Evolutionary conservation across 2,888 invertebrate genomes (phyloP), one percentile per base, ranked within the genome.

Genomic region (Xestia c-nigrum): DNA sequence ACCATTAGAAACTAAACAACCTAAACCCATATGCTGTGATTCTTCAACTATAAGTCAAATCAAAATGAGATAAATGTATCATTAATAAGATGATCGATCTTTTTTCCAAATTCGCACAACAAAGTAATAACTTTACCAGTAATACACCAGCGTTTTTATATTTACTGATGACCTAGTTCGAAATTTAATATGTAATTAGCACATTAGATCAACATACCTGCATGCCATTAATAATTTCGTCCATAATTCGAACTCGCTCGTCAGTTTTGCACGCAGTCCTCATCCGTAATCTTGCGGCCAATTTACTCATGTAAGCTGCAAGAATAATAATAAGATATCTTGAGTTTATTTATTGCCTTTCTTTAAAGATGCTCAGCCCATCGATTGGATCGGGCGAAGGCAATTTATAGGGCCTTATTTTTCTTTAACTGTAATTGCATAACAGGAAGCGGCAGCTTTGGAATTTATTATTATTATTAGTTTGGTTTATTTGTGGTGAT

Each of bases 171-270:
- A 50, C 57, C 63, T 59, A 52, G 70, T 64, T 66, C 4, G 63
- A 61, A 43, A 57, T 50, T 19, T 10, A 78, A 65, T 79, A 61
- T 64, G 63, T 57, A 68, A 71, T 85, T 72, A 79, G 31, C 16
- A 31, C 67, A 24, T 74, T 55, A 61, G 40, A 77, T 72, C 57
- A 67, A 98, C 98, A 97, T 82, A 98, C 99, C 96, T 99, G 98
- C 95, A 99, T 99, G 68, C 99, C 99, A 77, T 97, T 97, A 83
- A 99, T 98, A 87, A 99, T 98, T 97, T 99, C 99, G 92, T 98
- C 99, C 99, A 99, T 99, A 69, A 99, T 97, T 72, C 99, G 97
- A 63, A 99, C 98, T 83, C 99, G 97, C 89, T 98, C 98, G 94
- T 99, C 99, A 0, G 99, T 99, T 92, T 98, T 97, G 82, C 97